Base-by-base conservation (phyloP, 2,888 invertebrate species). In the Mimas tiliae region DNA sequence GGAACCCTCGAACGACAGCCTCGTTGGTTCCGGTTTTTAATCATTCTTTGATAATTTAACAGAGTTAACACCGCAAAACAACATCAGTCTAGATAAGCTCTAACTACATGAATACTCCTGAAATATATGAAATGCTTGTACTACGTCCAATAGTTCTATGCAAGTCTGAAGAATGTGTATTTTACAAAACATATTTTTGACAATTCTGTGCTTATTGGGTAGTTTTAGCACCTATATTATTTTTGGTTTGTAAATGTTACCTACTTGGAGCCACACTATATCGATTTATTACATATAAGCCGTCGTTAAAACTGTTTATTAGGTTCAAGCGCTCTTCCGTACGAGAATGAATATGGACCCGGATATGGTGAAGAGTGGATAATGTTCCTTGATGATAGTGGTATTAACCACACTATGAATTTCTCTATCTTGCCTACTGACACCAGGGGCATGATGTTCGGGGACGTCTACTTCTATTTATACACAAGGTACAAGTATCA, bases 311-410 rank as follows among this genome's bases (percentile, higher is more conserved):
- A 48, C 27, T 55, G 3, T 7, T 27, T 65, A 38, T 27, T 34
- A 33, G 58, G 47, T 52, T 16, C 47, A 8, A 68, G 55, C 27
- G 76, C 73, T 45, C 73, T 75, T 14, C 74, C 79, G 1, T 78
- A 83, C 52, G 82, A 84, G 33, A 78, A 80, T 51, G 79, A 84
- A 48, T 78, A 81, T 64, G 86, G 81, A 0, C 79, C 84, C 0
- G 84, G 77, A 4, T 94, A 92, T 68, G 94, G 94, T 9, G 82
- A 84, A 2, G 87, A 92, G 48, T 94, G 94, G 91, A 78, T 94
- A 65, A 79, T 90, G 67, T 91, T 90, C 71, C 75, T 91, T 1
- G 93, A 92, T 65, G 93, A 94, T 3, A 83, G 92, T 67, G 93
- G 89, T 7, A 81, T 80, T 19, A 86, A 82, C 0, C 85, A 85